Evolutionary conservation across 2,888 invertebrate species (phyloP), one percentile per base, ranked within the genome.

Genomic region (Mythimna loreyi): DNA sequence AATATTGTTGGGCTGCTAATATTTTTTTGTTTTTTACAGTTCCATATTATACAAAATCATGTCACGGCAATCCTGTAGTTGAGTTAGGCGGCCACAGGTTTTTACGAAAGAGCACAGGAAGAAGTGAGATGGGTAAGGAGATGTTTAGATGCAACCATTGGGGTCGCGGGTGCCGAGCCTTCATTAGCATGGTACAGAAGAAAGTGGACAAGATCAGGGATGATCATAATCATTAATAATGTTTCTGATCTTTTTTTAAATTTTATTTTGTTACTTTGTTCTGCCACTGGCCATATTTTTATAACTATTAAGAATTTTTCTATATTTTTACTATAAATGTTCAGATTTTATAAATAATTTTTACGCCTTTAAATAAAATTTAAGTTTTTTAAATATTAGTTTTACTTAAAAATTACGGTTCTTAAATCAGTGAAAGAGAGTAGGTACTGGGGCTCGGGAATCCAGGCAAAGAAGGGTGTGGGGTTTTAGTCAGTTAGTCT

Each of bases 91-190:
- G 87, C 0, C 81, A 87, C 59, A 83, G 77, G 52, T 87, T 82
- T 59, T 81, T 85, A 60, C 60, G 80, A 60, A 87, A 87, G 60
- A 81, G 72, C 19, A 79, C 82, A 45, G 69, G 82, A 8, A 52
- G 28, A n/a, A 52, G 9, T n/a, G n/a, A 28, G 30, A 75, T 71
- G 0, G 69, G 65, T 21, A 66, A 75, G n/a, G 81, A 83, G 11
- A 63, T 84, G 47, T 87, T 86, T 70, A 81, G 86, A 6, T 87
- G 87, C 55, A 86, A 87, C 59, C 78, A 74, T 6, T 87, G 86
- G 73, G 67, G 76, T 19, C 74, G 83, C 3, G 86, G 86, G 0
- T 88, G 87, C 47, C 78, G 81, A 16, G 83, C 87, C 21, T 63
- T 78, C 2, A 82, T 88, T 21, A 83, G 79, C 11, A 79, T 84